Percentiles rank a stretch among this genome's conserved stretches.
Evolutionary conservation across 2,888 invertebrate species (phyloP).

Genomic region (Ochropacha duplaris): DNA sequence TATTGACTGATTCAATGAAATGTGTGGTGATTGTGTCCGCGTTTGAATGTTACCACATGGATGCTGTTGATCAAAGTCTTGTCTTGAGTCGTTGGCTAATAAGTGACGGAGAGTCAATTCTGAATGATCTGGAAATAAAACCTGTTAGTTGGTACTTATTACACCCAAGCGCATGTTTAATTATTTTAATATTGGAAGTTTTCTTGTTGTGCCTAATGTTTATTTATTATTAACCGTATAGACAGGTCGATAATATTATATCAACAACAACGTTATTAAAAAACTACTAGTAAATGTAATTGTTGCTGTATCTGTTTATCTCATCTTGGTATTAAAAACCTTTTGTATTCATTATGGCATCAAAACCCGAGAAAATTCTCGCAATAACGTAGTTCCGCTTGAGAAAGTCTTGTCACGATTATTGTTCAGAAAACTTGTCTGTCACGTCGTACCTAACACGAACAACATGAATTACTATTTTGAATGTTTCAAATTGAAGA

Average conservation of each 20-base stretch:
- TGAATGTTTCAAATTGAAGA: background rate
- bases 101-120: background rate
- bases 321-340: no score
- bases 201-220: no score
- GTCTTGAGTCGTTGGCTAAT: background rate
- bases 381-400: background rate
- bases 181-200: background rate
- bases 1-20: constrained; percentile 2
- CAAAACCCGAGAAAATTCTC: background rate
- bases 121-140: background rate
- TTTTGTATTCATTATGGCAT: no score
- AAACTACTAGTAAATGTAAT: no score
- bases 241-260: no score
- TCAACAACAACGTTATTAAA: no score
- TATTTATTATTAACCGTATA: no score
- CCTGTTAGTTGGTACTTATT: background rate
- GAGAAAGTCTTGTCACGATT: background rate
- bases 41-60: background rate
- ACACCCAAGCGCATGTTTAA: background rate
- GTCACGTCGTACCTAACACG: background rate
- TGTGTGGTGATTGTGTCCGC: background rate
- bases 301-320: no score
- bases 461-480: background rate
- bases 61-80: background rate
- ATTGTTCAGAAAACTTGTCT: background rate